A percentile compares a stretch with the other conserved stretches of the same genome.
Conservation (phyloP, 2,888 invertebrate species). For the Heteromyza rotundicornis region DNA sequence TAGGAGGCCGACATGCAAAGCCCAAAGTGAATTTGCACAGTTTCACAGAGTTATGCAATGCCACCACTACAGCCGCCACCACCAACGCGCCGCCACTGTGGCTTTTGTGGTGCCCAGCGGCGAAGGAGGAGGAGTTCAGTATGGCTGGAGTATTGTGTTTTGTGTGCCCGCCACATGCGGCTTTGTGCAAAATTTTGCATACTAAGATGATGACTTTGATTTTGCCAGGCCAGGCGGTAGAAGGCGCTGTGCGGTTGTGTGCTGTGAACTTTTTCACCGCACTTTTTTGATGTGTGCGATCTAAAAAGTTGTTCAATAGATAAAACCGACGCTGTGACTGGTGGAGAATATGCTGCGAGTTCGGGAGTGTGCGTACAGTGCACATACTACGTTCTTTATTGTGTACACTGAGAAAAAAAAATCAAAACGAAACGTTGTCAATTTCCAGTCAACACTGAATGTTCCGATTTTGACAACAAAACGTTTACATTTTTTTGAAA, state of each 20-base stretch:
- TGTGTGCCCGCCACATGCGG: neutral
- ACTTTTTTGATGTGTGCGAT: neutral
- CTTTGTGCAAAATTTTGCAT: neutral
- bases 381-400: too few species aligned
- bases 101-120: neutral
- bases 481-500: too few species aligned
- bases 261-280: conserved; percentile 2
- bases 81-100: neutral
- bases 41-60: neutral
- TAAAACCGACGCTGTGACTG: neutral
- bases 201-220: neutral
- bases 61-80: neutral
- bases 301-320: neutral
- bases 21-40: neutral
- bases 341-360: neutral
- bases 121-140: neutral
- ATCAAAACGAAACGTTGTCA: too few species aligned
- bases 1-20: neutral
- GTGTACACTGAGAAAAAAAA: too few species aligned
- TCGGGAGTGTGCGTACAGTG: too few species aligned
- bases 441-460: too few species aligned
- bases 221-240: neutral
- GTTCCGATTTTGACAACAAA: too few species aligned
- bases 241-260: conserved; percentile 1
- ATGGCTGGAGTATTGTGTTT: neutral